Percentiles rank a stretch among this genome's conserved stretches.
These are phyloP conservation scores for Campylorhamphus procurvoides DNA, from an alignment of 2,113 vertebrate genomes.

Conservation along the genomic window DNA sequence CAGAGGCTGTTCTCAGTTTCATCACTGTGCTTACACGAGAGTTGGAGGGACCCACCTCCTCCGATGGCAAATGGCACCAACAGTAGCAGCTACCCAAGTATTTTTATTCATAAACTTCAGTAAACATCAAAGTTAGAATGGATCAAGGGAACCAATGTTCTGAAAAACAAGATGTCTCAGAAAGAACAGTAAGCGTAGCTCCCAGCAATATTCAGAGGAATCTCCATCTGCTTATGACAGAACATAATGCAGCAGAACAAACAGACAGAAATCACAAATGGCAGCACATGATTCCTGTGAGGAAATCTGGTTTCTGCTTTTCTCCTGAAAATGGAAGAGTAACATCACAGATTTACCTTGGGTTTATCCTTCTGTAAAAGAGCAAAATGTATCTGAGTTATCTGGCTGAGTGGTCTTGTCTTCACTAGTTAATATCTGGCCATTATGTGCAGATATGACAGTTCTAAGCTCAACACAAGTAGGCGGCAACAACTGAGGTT, in stretches of 20 bases:
- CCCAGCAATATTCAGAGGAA: not conserved
- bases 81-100: not conserved
- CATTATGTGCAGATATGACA: constrained; percentile 34
- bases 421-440: constrained; percentile 40
- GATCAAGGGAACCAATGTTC: not conserved
- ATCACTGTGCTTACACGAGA: not conserved
- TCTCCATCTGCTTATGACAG: not conserved
- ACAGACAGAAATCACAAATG: not conserved
- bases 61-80: not conserved
- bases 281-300: not conserved
- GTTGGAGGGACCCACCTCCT: not conserved
- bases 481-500: constrained; percentile 18
- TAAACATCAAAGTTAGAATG: not conserved
- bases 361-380: not conserved
- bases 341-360: not conserved
- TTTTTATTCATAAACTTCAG: constrained; percentile 42
- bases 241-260: not conserved
- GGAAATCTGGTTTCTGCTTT: not conserved
- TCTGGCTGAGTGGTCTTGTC: constrained; percentile 36
- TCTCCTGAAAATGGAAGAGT: not conserved
- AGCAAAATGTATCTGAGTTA: not conserved
- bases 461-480: not conserved
- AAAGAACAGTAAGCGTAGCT: not conserved
- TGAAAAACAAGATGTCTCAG: not conserved
- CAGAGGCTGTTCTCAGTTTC: constrained; percentile 40